Base-by-base conservation (phyloP, 2,888 invertebrate species). In the Zygothrica quintamaculata region DNA sequence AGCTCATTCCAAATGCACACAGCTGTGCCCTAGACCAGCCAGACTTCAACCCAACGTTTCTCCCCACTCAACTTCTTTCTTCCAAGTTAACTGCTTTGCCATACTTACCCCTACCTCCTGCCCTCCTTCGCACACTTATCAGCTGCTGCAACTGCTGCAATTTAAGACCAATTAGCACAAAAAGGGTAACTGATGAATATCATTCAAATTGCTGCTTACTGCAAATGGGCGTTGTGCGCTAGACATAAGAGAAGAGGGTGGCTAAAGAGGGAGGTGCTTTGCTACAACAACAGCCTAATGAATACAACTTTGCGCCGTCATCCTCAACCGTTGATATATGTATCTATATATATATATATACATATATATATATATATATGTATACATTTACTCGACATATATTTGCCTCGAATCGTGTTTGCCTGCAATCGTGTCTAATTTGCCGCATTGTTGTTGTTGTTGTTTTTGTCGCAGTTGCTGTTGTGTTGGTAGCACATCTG, bases 111-210 rank as follows among this genome's bases (percentile, higher is more conserved):
- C 53, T 13, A 6, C 3, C 26, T 2, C 7, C 22, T 1, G 4
- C 11, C 18, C 6, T n/a, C 1, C 7, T 1, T n/a, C 22, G 1
- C 16, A 42, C 26, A 11, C 1, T 3, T 22, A 4, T 18, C 22
- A 13, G 2, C 13, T 26, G 40, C 43, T 18, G 2, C 13, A 22
- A 37, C 43, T 18, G 22, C 46, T 56, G 55, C 62, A 74, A 73
- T 72, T 74, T 72, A 70, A 82, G 44, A 67, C 66, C 84, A 87
- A 87, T 82, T 82, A 87, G 80, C 72, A 62, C 36, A 70, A 79
- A 75, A 75, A 75, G 86, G 84, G 69, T 75, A 86, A 59, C 68
- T 59, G 59, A 56, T 80, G 75, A 70, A 81, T 80, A 80, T 65
- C 77, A 70, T 61, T 61, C 53, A 51, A 33, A 43, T 57, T 22